Evolutionary conservation across 2,888 invertebrate genomes (phyloP), one percentile per base, ranked within the genome.

Genomic region (Drosophila pseudotalamancana): DNA sequence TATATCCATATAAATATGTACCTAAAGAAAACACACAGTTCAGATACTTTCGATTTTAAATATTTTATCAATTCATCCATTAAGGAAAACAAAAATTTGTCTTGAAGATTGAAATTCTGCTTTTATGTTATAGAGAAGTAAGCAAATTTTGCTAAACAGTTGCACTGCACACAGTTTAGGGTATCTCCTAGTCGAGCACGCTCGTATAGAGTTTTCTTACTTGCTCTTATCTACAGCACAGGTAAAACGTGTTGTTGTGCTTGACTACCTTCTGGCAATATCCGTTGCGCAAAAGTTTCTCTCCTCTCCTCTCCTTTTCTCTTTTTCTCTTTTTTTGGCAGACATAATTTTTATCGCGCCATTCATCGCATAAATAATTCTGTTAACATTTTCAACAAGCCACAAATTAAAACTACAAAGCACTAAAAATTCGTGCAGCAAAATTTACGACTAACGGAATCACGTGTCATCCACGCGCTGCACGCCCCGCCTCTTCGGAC

Each of bases 391-490:
- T 78, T 84, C 85, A 85, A 88, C 88, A 88, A 78, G 84, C 84
- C 87, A 68, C 88, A 88, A 88, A 87, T 81, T 82, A 89, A 88
- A 90, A 87, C 80, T 90, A 89, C 81, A 88, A 89, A 85, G 72
- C 87, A 89, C 78, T 89, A 85, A 83, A 89, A 87, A 74, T 69
- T 77, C 76, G 68, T 65, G 63, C 74, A 25, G 70, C 40, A 80
- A 89, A 90, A 91, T 91, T 91, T 91, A 91, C 90, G 87, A 88
- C 72, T 88, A 64, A 76, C 83, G 88, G 88, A 89, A 89, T 91
- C 91, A 91, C 91, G 91, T 91, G 91, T 89, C 91, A 89, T 90
- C 90, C 91, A 90, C 90, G 89, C 90, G 90, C 83, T 88, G 75
- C 86, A 86, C 18, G 27, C 32, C 39, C 88, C 82, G 62, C 69